A percentile compares a stretch with the other conserved stretches of the same genome.
Evolutionary conservation across 2,888 invertebrate genomes (phyloP).

Genomic region (Epinotia nisella): DNA sequence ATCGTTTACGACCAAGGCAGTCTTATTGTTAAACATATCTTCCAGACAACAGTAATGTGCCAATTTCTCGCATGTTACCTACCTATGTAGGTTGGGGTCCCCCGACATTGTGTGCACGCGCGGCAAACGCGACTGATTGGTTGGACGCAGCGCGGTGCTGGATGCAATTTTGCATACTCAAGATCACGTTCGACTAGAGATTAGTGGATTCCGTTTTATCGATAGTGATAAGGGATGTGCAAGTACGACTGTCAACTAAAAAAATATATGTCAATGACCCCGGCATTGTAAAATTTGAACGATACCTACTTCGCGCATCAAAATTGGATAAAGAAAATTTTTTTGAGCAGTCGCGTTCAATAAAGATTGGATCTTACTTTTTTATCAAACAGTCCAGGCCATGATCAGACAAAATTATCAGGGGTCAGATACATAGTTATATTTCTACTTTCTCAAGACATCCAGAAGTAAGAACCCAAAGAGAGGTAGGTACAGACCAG

Average conservation of each 20-base stretch:
- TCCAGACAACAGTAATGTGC: neutral
- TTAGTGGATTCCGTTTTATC: slow-evolving; percentile 49
- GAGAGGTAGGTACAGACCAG: too few relatives aligned
- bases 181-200: slow-evolving; percentile 65
- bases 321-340: too few relatives aligned
- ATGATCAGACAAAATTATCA: too few relatives aligned
- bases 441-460: too few relatives aligned
- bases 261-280: too few relatives aligned
- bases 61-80: neutral
- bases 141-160: slow-evolving; percentile 60
- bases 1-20: neutral
- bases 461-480: too few relatives aligned
- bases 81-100: slow-evolving; percentile 3
- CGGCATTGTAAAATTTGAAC: too few relatives aligned
- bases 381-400: too few relatives aligned
- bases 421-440: too few relatives aligned
- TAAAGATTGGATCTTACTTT: too few relatives aligned
- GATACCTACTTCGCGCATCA: too few relatives aligned
- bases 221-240: slow-evolving; percentile 46
- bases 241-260: neutral
- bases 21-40: neutral
- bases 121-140: slow-evolving; percentile 66
- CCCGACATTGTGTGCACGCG: slow-evolving; percentile 45
- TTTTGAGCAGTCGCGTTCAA: too few relatives aligned
- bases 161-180: slow-evolving; percentile 71